phyloP scores from a whole-genome alignment of 2,113 vertebrate species.

The Todiramphus saurophagus region DNA sequence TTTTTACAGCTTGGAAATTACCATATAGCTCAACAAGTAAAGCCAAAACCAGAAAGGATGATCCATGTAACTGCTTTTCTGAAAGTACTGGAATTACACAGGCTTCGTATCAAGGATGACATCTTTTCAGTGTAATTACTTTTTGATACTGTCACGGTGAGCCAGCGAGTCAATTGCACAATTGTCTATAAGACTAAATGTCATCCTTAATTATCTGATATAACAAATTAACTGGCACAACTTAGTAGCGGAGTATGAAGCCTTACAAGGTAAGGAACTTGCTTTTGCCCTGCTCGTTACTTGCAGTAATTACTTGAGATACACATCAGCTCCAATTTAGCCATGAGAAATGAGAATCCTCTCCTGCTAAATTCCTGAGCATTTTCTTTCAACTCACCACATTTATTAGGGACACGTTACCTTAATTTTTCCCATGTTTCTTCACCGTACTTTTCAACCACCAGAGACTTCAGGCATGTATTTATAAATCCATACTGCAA shows the following conservation, averaged over 20 bases:
- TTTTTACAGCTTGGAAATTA: neutral
- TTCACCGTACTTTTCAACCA: slow-evolving; percentile 78
- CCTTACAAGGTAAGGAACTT: neutral
- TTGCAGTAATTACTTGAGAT: neutral
- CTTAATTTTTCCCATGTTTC: slow-evolving; percentile 82
- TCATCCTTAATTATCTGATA: slow-evolving; percentile 20
- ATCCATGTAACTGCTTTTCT: neutral
- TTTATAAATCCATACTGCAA: slow-evolving; percentile 83
- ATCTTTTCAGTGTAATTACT: slow-evolving; percentile 24
- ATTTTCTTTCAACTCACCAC: neutral
- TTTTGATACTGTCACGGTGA: neutral
- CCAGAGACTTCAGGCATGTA: slow-evolving; percentile 74
- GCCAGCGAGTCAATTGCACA: neutral
- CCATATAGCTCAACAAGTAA: neutral
- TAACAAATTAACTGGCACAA: slow-evolving; percentile 24
- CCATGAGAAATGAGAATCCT: neutral
- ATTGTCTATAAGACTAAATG: neutral
- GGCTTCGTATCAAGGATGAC: neutral
- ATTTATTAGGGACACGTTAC: slow-evolving; percentile 31
- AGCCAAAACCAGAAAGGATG: neutral
- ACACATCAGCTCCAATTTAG: neutral
- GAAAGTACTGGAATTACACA: neutral
- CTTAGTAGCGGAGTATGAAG: neutral
- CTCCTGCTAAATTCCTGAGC: neutral
- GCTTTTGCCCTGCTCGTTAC: neutral